Evolutionary conservation across 2,797 vertebrate genomes (phyloP).

Genomic region (Clamator glandarius): DNA sequence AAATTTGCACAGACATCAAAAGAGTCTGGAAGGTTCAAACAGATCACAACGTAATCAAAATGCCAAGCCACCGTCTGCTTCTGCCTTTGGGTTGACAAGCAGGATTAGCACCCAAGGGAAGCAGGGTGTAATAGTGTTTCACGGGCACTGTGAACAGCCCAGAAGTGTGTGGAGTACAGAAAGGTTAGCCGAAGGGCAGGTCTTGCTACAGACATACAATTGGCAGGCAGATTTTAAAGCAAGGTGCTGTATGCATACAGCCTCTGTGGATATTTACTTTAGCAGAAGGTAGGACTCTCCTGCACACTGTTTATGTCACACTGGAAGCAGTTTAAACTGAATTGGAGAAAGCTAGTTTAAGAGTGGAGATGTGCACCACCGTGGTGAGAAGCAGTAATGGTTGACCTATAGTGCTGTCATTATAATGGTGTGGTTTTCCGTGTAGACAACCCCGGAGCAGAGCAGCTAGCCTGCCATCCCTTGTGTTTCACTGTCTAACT

Average conservation of each 20-base stretch:
- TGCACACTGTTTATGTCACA: background rate
- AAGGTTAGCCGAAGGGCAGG: constrained; percentile 68
- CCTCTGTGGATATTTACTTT: constrained; percentile 18
- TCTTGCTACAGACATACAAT: background rate
- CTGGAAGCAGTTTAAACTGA: constrained; percentile 36
- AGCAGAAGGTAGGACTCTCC: constrained; percentile 24
- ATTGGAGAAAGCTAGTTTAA: constrained; percentile 19
- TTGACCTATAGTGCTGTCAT: constrained; percentile 69
- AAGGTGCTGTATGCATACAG: background rate
- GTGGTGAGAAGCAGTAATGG: constrained; percentile 7
- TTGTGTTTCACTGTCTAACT: constrained; percentile 64
- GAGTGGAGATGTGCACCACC: background rate
- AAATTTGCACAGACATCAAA: constrained; percentile 69
- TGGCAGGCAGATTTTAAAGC: constrained; percentile 29
- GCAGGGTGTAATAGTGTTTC: constrained; percentile 70
- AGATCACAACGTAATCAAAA: constrained; percentile 69
- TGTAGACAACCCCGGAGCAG: constrained; percentile 53
- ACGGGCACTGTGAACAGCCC: constrained; percentile 58
- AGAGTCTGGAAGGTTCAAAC: constrained; percentile 71
- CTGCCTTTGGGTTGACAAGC: constrained; percentile 69
- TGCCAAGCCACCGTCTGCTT: constrained; percentile 65
- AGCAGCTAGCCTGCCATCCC: constrained; percentile 56
- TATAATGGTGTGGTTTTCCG: constrained; percentile 55
- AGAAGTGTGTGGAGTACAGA: constrained; percentile 56
- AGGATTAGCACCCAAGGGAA: constrained; percentile 68